These are phyloP conservation scores for Morpho achilles DNA, from an alignment of 2,888 invertebrate genomes.

Conservation along the genomic window DNA sequence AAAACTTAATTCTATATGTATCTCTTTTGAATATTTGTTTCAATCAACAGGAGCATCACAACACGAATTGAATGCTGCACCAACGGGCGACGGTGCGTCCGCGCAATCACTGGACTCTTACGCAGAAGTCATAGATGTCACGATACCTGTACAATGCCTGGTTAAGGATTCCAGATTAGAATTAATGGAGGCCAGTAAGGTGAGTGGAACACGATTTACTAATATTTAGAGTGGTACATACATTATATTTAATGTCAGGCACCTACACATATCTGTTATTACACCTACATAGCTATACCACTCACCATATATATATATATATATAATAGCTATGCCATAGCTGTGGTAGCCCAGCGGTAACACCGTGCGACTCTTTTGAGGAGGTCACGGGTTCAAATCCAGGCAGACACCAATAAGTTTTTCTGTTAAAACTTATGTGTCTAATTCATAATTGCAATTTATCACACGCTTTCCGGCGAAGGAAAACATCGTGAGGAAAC, in stretches of 20 bases:
- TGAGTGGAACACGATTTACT: constrained; percentile 42
- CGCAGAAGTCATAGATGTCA: constrained; percentile 90
- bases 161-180: constrained; percentile 94
- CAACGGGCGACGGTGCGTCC: constrained; percentile 45
- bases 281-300: no score
- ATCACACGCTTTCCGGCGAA: no score
- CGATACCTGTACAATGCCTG: constrained; percentile 95
- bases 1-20: neutral
- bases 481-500: no score
- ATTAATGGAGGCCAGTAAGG: constrained; percentile 92
- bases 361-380: no score
- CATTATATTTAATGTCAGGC: no score
- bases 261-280: no score
- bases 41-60: constrained; percentile 40
- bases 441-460: neutral
- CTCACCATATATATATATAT: no score
- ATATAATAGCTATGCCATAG: no score
- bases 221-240: neutral
- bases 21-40: neutral
- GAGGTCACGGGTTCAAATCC: no score
- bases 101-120: constrained; percentile 43
- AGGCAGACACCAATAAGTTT: no score
- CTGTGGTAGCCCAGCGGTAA: neutral
- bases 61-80: constrained; percentile 50
- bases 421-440: no score